Conservation (phyloP, 2,888 invertebrate genomes). For the Smittia aterrima region DNA sequence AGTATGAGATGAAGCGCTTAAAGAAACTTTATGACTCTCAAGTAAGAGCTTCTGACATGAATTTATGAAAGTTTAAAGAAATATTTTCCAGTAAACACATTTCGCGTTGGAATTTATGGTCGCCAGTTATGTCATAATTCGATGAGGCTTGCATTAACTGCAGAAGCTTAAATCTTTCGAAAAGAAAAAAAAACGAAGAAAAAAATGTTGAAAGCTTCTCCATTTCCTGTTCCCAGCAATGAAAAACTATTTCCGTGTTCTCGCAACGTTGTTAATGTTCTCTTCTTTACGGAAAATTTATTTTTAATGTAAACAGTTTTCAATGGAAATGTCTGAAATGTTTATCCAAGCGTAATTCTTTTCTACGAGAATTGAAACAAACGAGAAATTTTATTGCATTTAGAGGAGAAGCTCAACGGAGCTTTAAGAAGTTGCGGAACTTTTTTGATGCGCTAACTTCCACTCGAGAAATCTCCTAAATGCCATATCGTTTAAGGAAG, state of each 20-base stretch:
- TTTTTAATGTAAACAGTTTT: slow-evolving; percentile 11
- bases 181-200: too few species aligned
- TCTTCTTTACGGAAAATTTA: background rate
- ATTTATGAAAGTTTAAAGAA: background rate
- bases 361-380: background rate
- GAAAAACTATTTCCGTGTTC: too few species aligned
- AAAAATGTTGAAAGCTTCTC: background rate
- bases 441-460: background rate
- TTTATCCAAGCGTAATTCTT: background rate
- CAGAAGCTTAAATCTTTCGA: background rate
- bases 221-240: too few species aligned
- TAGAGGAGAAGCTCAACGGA: background rate
- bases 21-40: background rate
- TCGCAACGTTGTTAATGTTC: background rate
- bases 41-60: background rate
- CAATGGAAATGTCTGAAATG: background rate
- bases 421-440: background rate
- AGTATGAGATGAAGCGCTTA: background rate
- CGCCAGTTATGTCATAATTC: background rate
- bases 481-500: too few species aligned
- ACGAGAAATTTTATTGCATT: background rate
- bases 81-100: background rate
- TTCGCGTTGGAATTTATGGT: background rate
- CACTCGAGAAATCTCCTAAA: too few species aligned
- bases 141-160: background rate